These are phyloP conservation scores for Melinopterus prodromus DNA, from an alignment of 2,888 invertebrate species.

Conservation along the genomic window DNA sequence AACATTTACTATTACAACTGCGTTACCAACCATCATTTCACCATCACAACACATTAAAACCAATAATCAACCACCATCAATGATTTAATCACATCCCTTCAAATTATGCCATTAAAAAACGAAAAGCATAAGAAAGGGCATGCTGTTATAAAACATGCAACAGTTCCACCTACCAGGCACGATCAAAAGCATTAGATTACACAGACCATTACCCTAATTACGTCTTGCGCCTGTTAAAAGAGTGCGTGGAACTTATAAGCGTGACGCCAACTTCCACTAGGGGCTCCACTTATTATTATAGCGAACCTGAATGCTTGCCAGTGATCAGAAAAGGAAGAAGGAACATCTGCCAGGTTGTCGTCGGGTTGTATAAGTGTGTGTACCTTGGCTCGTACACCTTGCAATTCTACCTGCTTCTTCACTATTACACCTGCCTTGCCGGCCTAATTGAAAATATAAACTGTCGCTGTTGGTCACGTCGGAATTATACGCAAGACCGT, in stretches of 20 bases:
- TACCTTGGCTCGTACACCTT: neutral
- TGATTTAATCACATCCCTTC: neutral
- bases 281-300: neutral
- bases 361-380: neutral
- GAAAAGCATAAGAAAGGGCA: neutral
- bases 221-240: neutral
- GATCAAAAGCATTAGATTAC: neutral
- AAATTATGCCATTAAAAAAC: neutral
- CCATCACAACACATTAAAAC: neutral
- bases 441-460: neutral
- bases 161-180: neutral
- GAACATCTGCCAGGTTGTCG: neutral
- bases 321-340: neutral
- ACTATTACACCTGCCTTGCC: neutral
- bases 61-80: neutral
- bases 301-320: neutral
- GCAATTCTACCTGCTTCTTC: conserved; percentile 4
- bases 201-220: neutral
- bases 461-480: neutral
- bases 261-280: neutral
- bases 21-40: neutral
- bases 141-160: neutral
- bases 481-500: neutral
- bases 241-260: neutral
- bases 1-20: too few species aligned